Base-by-base conservation (phyloP, 2,113 vertebrate genomes). In the Callithrix jacchus region DNA sequence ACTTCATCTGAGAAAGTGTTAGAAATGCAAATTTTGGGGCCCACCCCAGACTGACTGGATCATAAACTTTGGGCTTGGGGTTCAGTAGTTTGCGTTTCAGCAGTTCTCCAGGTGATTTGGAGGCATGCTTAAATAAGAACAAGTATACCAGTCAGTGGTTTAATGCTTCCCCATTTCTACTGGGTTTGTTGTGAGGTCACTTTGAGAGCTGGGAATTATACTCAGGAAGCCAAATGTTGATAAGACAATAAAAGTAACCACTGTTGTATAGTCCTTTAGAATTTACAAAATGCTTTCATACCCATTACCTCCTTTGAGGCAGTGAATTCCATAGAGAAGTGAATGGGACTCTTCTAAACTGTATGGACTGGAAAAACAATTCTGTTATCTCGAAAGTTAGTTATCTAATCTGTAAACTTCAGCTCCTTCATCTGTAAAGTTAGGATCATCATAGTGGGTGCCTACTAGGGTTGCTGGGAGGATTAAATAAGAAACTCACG, bases 161-260 rank as follows among this genome's bases (percentile, higher is more conserved):
- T 52, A 18, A 3, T 6, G 14, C 42, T 9, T 35, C 27, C 18
- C 81, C 2, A 1, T 8, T 54, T 71, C 37, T 83, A 61, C 4
- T 83, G 11, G 35, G 64, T 87, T 76, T 87, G 45, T 47, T 90
- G 40, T 35, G 40, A 89, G 47, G 84, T 82, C 42, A 92, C 47
- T 76, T 35, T 10, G 8, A 70, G 66, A 83, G 42, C 18, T 21
- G 58, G 40, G 56, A 49, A 74, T 95, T 93, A 87, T 9, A 86
- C 40, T 52, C 8, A 32, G 21, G 27, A 79, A 89, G 73, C 54
- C 13, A 25, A 1, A 23, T 74, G 25, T 18, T 86, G 30, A 76
- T 76, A 61, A 84, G 42, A 54, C 23, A 83, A 37, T 2, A 49
- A 10, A 80, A 84, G 68, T 27, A 73, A 80, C 8, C 3, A 56